Evolutionary conservation across 2,888 invertebrate species (phyloP), one percentile per base, ranked within the genome.

Genomic region (Dryomyza anilis): DNA sequence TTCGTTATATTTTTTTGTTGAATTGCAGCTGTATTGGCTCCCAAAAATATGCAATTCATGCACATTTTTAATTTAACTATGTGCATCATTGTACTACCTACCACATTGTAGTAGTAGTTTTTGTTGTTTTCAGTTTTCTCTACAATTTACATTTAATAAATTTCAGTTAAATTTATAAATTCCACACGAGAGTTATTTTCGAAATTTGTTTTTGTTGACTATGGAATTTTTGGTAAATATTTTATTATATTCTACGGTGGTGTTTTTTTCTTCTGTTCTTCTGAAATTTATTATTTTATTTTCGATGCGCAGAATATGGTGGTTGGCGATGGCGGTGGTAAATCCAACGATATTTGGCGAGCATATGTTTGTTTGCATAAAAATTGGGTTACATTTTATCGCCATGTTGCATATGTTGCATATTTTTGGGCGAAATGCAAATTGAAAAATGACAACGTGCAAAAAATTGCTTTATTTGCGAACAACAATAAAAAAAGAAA

Each of bases 331-430:
- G n/a, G n/a, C n/a, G n/a, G n/a, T n/a, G n/a, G n/a, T n/a, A n/a
- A n/a, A n/a, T n/a, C n/a, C n/a, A n/a, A n/a, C n/a, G n/a, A n/a
- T 46, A 29, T 52, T 25, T 52, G 52, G 14, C 27, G 29, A 52
- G 14, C 36, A 55, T 19, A 36, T 55, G 30, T 55, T 21, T 55
- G 36, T 21, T 55, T 55, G 55, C 45, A 58, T 21, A 30, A 57
- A 46, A 46, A 45, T 45, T 46, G 46, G 58, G 58, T 58, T 46
- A 36, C 23, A 58, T 58, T 58, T 58, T 46, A 46, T 58, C 46
- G 58, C n/a, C n/a, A n/a, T n/a, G n/a, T n/a, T 36, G 23, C 55
- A 55, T 55, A 36, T 55, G 55, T 55, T 55, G 55, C 55, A 55
- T 55, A 55, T 36, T 55, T 55, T 55, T 36, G 23, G 33, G 55